A percentile compares a stretch with the other conserved stretches of the same genome.
Evolutionary conservation across 2,797 vertebrate genomes (phyloP).

Genomic region (Lithobates pipiens): DNA sequence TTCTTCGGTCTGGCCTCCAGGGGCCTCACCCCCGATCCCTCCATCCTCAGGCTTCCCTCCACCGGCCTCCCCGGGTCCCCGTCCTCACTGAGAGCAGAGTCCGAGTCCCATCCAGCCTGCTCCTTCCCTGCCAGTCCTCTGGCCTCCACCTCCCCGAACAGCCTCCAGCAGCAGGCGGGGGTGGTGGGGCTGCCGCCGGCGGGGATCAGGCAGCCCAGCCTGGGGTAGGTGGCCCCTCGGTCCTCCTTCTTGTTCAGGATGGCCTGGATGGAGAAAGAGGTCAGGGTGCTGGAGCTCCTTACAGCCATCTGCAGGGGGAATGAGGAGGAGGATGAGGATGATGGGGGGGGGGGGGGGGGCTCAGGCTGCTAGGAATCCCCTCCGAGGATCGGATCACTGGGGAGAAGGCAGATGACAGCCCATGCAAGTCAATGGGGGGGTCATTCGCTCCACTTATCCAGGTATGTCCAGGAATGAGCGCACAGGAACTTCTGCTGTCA

Average conservation of each 20-base stretch:
- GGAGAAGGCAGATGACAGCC: not conserved
- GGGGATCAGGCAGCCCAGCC: slow-evolving; percentile 64
- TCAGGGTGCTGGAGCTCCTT: slow-evolving; percentile 85
- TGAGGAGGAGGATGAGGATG: no score
- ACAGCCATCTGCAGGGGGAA: slow-evolving; percentile 81
- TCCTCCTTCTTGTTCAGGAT: slow-evolving; percentile 94
- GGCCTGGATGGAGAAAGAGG: slow-evolving; percentile 96
- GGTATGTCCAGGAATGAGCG: not conserved
- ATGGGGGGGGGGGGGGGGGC: no score
- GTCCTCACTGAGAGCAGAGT: slow-evolving; percentile 91
- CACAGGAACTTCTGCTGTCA: not conserved
- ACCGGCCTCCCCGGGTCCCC: slow-evolving; percentile 68
- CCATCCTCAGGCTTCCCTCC: slow-evolving; percentile 51
- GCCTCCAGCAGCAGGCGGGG: slow-evolving; percentile 87
- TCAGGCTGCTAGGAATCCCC: not conserved
- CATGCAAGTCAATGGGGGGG: not conserved
- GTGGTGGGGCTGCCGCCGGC: slow-evolving; percentile 55
- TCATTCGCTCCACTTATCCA: slow-evolving; percentile 38
- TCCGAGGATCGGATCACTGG: slow-evolving; percentile 5
- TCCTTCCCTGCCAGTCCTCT: slow-evolving; percentile 67
- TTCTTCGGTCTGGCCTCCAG: slow-evolving; percentile 60
- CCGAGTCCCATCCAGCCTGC: slow-evolving; percentile 87
- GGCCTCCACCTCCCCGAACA: slow-evolving; percentile 82
- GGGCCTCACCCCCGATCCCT: slow-evolving; percentile 48
- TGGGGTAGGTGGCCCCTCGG: slow-evolving; percentile 61